Evolutionary conservation across 2,113 vertebrate species (phyloP), one percentile per base, ranked within the genome.

Genomic region (human (Homo sapiens)): DNA sequence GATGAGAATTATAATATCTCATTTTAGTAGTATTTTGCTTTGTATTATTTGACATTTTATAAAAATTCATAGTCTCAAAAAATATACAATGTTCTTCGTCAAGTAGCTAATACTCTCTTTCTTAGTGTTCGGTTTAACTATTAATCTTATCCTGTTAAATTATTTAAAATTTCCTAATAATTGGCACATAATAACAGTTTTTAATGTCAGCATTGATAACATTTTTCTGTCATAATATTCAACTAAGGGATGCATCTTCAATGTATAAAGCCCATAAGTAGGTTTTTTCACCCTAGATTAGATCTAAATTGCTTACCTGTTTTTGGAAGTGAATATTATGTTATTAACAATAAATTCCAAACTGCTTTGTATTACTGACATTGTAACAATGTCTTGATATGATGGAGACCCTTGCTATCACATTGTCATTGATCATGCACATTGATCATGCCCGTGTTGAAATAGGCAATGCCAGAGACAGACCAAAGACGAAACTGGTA

Each of bases 41-140:
- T 92, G 72, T 92, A 55, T 92, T 64, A 88, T 40, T 94, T 85
- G 75, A 43, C 35, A 90, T 81, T 97, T 70, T 87, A 22, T 82
- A 43, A 80, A 50, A 23, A 79, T 88, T 96, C 9, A n/a, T 59
- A 43, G 14, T 52, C 45, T 94, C 18, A 73, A 70, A 84, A 83
- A 79, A 68, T 30, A 80, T n/a, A 72, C 3, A 7, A 2, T 32
- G 30, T 86, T 84, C 11, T 82, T 90, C 88, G 43, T 85, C 8
- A 88, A 11, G 6, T 48, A 73, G n/a, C 17, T 59, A 79, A 61
- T 82, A 48, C 3, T 68, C 20, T 92, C 32, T 89, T 55, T 76
- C 50, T 91, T 52, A 8, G 68, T 84, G 70, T 64, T 94, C 48
- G 9, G 4, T 81, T 89, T 85, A 59, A 55, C 1, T 80, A 23